Evolutionary conservation across 2,113 vertebrate genomes (phyloP).

Genomic region (Pangasianodon gigas): DNA sequence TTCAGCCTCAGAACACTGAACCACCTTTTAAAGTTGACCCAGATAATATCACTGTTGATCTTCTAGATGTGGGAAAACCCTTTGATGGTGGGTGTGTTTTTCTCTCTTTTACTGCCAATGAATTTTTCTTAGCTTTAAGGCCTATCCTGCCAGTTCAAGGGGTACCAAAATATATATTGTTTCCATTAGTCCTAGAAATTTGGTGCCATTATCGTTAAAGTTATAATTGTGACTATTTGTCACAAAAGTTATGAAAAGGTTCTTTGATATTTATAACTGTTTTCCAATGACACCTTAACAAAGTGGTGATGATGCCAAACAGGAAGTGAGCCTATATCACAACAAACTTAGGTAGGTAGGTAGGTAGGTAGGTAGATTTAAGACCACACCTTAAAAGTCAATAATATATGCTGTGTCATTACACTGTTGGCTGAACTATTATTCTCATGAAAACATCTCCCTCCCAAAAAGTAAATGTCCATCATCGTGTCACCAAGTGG

Average conservation of each 20-base stretch:
- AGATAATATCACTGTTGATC: neutral
- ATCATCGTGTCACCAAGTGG: neutral
- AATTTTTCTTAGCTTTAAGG: neutral
- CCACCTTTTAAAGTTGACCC: conserved; percentile 10
- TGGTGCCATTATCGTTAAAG: neutral
- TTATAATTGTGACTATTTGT: no score
- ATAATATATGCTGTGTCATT: no score
- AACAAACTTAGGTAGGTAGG: no score
- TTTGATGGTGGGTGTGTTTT: conserved; percentile 1
- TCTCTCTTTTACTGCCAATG: neutral
- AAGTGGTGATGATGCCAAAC: no score
- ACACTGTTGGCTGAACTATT: neutral
- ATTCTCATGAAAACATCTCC: neutral
- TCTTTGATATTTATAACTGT: no score
- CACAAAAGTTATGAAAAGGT: no score
- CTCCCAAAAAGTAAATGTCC: neutral
- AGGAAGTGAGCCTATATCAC: no score
- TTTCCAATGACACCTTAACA: no score
- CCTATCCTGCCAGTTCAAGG: neutral
- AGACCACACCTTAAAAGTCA: no score
- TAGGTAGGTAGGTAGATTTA: no score
- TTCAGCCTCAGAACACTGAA: rapidly evolving
- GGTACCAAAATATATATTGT: neutral
- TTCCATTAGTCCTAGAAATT: neutral
- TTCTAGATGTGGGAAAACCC: neutral